Percentiles rank a stretch among this genome's conserved stretches.
Evolutionary conservation across 1,140 invertebrate genomes (phyloP).

Genomic region (Rhagoletis zephyria): DNA sequence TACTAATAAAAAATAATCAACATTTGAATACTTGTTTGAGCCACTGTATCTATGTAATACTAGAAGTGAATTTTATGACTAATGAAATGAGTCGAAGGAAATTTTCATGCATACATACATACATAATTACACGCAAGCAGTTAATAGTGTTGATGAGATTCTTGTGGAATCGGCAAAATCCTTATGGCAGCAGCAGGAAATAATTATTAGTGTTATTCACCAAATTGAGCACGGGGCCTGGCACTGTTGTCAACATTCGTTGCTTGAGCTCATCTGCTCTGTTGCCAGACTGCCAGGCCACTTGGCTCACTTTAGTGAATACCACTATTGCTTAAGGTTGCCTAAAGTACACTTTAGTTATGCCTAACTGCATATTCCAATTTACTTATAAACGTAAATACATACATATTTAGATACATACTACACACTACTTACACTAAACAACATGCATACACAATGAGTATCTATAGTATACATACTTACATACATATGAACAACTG

Average conservation of each 20-base stretch:
- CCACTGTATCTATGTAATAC: no score
- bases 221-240: background rate
- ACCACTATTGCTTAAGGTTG: background rate
- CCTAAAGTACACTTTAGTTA: background rate
- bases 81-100: no score
- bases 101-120: no score
- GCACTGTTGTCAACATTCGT: background rate
- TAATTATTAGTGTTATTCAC: no score
- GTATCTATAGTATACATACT: background rate
- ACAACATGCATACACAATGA: background rate
- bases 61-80: no score
- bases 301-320: background rate
- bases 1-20: no score
- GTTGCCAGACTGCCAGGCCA: background rate
- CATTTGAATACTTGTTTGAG: no score
- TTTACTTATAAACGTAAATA: background rate
- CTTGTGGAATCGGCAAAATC: no score
- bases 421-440: background rate
- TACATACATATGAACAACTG: slow-evolving; percentile 10
- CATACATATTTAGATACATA: background rate
- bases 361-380: slow-evolving; percentile 25
- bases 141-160: no score
- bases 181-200: no score
- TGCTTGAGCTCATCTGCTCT: no score
- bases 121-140: no score